Percentiles rank a stretch among this genome's conserved stretches.
These are phyloP conservation scores for Cervus canadensis DNA, from an alignment of 2,113 vertebrate genomes.

Conservation along the genomic window DNA sequence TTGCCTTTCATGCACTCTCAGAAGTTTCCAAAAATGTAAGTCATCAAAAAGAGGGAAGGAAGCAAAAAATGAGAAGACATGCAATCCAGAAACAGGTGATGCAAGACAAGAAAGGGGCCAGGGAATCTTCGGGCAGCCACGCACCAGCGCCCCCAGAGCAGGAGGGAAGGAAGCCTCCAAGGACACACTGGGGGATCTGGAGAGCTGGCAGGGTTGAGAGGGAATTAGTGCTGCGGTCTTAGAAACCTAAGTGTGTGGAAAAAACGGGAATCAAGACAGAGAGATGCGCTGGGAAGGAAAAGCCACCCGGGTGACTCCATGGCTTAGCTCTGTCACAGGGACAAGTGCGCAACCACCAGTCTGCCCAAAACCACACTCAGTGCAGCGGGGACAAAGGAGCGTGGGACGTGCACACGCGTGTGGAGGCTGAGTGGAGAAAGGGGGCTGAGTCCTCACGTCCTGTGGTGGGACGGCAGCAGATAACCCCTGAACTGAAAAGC, in stretches of 20 bases:
- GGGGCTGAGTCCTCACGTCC: neutral
- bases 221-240: neutral
- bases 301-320: neutral
- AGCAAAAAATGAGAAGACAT: neutral
- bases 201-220: neutral
- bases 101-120: neutral
- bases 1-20: neutral
- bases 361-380: neutral
- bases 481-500: neutral
- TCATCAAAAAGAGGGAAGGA: neutral
- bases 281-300: neutral
- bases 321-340: neutral
- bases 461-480: neutral
- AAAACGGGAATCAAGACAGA: neutral
- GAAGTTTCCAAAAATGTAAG: neutral
- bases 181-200: neutral
- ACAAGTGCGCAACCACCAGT: neutral
- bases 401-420: accelerated
- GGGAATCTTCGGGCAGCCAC: neutral
- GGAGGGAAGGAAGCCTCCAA: neutral
- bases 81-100: neutral
- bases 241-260: neutral
- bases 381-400: no score
- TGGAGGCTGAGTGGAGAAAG: neutral
- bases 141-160: neutral